phyloP scores from a whole-genome alignment of 1,140 invertebrate species.

The Panagrolaimus sp. region DNA sequence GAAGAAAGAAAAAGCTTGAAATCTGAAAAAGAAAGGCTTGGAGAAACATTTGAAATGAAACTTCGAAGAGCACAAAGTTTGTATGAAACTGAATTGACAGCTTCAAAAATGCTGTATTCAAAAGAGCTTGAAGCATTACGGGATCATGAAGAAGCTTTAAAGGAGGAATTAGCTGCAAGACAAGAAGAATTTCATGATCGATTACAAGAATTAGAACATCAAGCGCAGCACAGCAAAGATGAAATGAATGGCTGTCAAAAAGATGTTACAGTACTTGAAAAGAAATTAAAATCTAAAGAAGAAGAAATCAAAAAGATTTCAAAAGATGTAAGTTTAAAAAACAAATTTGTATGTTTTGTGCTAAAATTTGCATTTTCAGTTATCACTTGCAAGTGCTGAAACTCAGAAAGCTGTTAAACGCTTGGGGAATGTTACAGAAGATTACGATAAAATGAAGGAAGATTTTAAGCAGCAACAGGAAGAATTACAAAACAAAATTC shows the following conservation, averaged over 20 bases:
- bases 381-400: constrained; percentile 50
- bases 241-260: constrained; percentile 50
- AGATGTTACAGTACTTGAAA: constrained; percentile 48
- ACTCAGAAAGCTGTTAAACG: constrained; percentile 34
- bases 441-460: constrained; percentile 23
- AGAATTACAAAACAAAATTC: constrained; percentile 42
- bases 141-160: constrained; percentile 58
- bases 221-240: constrained; percentile 51
- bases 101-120: constrained; percentile 55
- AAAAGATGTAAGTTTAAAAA: constrained; percentile 43
- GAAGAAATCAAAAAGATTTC: constrained; percentile 47
- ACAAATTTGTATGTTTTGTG: neutral
- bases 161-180: constrained; percentile 55
- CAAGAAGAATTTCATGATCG: constrained; percentile 59
- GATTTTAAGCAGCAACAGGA: constrained; percentile 42
- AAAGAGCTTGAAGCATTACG: constrained; percentile 54
- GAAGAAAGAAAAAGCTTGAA: constrained; percentile 55
- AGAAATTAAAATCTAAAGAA: constrained; percentile 52
- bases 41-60: constrained; percentile 58
- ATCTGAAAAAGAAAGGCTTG: constrained; percentile 55
- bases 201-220: constrained; percentile 52
- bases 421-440: constrained; percentile 18
- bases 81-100: constrained; percentile 54
- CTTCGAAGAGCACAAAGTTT: constrained; percentile 53
- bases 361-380: constrained; percentile 26